These are phyloP conservation scores for Apodemia duryi DNA, from an alignment of 2,888 invertebrate species.

Conservation along the genomic window DNA sequence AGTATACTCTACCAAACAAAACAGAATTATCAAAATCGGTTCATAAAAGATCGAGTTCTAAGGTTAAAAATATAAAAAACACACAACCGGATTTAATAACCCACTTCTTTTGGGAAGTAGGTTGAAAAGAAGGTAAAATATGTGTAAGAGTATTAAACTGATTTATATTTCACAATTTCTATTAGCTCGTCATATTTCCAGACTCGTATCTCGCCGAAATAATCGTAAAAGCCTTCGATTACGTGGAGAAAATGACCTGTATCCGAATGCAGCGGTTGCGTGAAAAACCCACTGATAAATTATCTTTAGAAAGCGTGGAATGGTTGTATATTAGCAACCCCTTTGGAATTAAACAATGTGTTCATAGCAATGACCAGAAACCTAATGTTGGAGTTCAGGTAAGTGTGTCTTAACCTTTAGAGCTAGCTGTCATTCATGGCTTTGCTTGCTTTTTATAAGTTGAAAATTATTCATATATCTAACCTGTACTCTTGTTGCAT, in stretches of 20 bases:
- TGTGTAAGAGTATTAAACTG: no score
- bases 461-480: no score
- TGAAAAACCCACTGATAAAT: slow-evolving; percentile 52
- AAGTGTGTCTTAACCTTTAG: not conserved
- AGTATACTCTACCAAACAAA: no score
- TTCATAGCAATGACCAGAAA: slow-evolving; percentile 61
- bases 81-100: no score
- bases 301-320: slow-evolving; percentile 48
- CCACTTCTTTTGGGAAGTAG: no score
- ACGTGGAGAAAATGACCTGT: slow-evolving; percentile 62
- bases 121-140: no score
- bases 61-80: no score
- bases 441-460: no score
- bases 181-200: slow-evolving; percentile 26
- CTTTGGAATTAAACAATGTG: slow-evolving; percentile 59
- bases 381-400: slow-evolving; percentile 61
- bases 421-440: no score
- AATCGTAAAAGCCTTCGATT: slow-evolving; percentile 58
- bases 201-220: slow-evolving; percentile 47
- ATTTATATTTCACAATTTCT: not conserved
- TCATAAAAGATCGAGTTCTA: no score
- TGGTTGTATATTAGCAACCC: slow-evolving; percentile 70
- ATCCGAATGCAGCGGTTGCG: slow-evolving; percentile 60
- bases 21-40: no score
- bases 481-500: no score